Evolutionary conservation across 2,797 vertebrate genomes (phyloP), one percentile per base, ranked within the genome.

Genomic region (Muraenolepis orangiensis): DNA sequence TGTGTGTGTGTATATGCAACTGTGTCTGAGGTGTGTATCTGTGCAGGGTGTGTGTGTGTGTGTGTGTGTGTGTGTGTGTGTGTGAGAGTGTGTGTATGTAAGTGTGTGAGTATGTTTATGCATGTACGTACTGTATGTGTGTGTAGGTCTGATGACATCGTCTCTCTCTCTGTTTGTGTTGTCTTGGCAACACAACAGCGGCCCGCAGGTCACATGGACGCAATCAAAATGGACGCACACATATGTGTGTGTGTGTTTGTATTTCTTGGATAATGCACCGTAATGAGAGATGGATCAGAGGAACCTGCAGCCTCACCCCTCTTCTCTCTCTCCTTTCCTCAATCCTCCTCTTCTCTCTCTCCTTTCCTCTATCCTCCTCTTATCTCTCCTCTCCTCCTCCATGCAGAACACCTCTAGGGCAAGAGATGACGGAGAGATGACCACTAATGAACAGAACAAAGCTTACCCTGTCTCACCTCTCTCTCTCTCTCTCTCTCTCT

Each of bases 161-260:
- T n/a, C n/a, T n/a, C n/a, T n/a, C n/a, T n/a, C n/a, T n/a, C n/a
- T n/a, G n/a, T n/a, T n/a, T n/a, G n/a, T n/a, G n/a, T n/a, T n/a
- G n/a, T n/a, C n/a, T n/a, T n/a, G 83, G 51, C 87, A 86, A 87
- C 85, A 78, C 80, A 81, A 84, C 72, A 81, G 74, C 71, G 81
- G 84, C 84, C 84, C 82, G 38, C 36, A 38, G 38, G 38, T 40
- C 38, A 40, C 38, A 40, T 13, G 14, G 38, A 10, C 14, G 14
- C 38, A 40, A 40, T 40, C 38, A 40, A 40, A 40, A 40, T 40
- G 38, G 38, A 40, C 38, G 14, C 38, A n/a, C n/a, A n/a, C n/a
- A n/a, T 42, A 12, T 42, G 40, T 13, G 40, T 42, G 40, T 42
- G 40, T 13, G 40, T 42, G 40, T 42, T 8, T 13, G 40, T 42